A percentile compares a stretch with the other conserved stretches of the same genome.
These are phyloP conservation scores for Psittacula cyanocephala DNA, from an alignment of 2,113 vertebrate species.

Conservation along the genomic window DNA sequence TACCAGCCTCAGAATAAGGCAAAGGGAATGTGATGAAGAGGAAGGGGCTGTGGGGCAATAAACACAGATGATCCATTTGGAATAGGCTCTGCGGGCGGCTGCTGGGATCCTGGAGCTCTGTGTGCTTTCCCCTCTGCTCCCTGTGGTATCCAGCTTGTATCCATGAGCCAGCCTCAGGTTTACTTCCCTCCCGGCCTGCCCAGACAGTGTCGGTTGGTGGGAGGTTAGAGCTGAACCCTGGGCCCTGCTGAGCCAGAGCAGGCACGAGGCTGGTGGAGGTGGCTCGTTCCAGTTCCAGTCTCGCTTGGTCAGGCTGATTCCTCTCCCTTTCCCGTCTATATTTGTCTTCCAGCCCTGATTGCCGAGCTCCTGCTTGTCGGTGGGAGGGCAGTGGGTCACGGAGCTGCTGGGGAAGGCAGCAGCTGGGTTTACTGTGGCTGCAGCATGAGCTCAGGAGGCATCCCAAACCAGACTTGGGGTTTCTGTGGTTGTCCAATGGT, in stretches of 20 bases:
- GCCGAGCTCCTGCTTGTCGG: neutral
- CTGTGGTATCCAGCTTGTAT: too few species aligned
- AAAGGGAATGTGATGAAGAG: neutral
- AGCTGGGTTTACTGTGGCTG: neutral
- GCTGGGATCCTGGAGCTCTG: neutral
- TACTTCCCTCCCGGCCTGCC: neutral
- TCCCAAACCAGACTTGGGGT: neutral
- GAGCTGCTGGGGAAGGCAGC: neutral
- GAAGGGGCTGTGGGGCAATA: neutral
- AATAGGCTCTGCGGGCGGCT: neutral
- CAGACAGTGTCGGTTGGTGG: accelerated
- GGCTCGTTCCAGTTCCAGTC: neutral
- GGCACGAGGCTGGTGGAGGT: neutral
- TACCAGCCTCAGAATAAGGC: neutral
- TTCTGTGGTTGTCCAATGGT: neutral
- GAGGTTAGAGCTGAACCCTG: neutral
- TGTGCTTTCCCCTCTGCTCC: neutral
- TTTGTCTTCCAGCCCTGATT: neutral
- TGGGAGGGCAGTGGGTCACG: too few species aligned
- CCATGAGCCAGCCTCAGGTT: accelerated
- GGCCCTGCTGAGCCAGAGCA: neutral
- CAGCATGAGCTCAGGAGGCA: neutral
- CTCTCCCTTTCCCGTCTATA: neutral
- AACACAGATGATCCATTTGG: neutral
- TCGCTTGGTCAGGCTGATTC: neutral